Percentiles rank a stretch among this genome's conserved stretches.
Conservation (phyloP, 2,888 invertebrate genomes). For the Apoda limacodes region DNA sequence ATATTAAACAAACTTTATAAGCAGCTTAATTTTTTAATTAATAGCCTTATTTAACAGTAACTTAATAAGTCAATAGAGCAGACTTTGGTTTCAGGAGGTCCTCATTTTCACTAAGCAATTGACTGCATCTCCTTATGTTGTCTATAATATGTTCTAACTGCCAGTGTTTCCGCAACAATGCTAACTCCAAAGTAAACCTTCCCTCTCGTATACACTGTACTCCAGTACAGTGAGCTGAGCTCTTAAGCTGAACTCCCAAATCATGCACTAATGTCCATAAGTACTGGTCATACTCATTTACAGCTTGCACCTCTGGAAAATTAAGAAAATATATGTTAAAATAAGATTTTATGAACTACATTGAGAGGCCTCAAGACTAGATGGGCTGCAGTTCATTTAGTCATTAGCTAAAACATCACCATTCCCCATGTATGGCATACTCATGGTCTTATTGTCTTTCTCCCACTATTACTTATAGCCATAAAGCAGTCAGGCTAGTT, state of each 20-base stretch:
- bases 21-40: no score
- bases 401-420: not conserved
- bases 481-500: no score
- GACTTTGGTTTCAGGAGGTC: conserved; percentile 48
- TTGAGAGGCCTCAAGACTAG: not conserved
- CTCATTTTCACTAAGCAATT: conserved; percentile 62
- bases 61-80: conserved; percentile 33
- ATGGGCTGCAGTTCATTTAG: conserved; percentile 2
- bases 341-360: no score
- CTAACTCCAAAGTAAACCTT: conserved; percentile 79
- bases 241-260: conserved; percentile 82
- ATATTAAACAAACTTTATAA: no score
- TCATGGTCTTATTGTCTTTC: no score
- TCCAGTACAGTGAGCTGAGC: conserved; percentile 82
- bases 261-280: conserved; percentile 85
- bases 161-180: conserved; percentile 88
- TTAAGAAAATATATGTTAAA: conserved; percentile 1
- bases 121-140: conserved; percentile 71
- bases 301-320: conserved; percentile 83
- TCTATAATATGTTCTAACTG: conserved; percentile 74
- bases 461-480: no score
- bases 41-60: no score
- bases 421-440: no score
- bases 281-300: conserved; percentile 86
- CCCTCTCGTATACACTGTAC: conserved; percentile 88